phyloP scores from a whole-genome alignment of 2,797 vertebrate genomes.

The Hylomyscus alleni region DNA sequence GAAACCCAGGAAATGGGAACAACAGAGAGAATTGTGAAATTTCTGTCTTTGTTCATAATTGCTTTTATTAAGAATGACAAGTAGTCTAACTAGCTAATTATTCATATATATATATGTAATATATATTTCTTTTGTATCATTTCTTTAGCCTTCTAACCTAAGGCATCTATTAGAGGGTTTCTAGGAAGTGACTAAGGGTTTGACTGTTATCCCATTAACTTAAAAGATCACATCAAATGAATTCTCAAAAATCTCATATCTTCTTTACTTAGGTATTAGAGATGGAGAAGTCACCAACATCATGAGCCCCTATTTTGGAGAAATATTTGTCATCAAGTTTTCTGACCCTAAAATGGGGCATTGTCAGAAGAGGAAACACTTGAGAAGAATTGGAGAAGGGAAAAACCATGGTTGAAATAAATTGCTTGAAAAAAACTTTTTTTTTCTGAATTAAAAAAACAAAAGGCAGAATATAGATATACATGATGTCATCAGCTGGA shows the following conservation, averaged over 20 bases:
- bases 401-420: neutral
- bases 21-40: slow-evolving; percentile 93
- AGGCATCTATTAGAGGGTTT: slow-evolving; percentile 97
- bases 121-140: slow-evolving; percentile 96
- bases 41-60: slow-evolving; percentile 94
- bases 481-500: slow-evolving; percentile 97
- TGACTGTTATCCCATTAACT: slow-evolving; percentile 97
- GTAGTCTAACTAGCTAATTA: slow-evolving; percentile 96
- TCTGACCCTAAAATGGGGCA: slow-evolving; percentile 98
- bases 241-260: slow-evolving; percentile 93
- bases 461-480: slow-evolving; percentile 95
- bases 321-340: slow-evolving; percentile 96
- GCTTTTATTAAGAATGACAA: slow-evolving; percentile 94
- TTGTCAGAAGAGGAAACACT: slow-evolving; percentile 93
- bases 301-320: slow-evolving; percentile 95
- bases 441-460: slow-evolving; percentile 81
- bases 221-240: slow-evolving; percentile 93
- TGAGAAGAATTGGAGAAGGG: neutral
- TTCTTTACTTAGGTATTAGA: slow-evolving; percentile 97
- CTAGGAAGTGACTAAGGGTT: slow-evolving; percentile 98
- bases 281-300: slow-evolving; percentile 97
- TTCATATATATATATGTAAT: slow-evolving; percentile 91
- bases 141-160: slow-evolving; percentile 95
- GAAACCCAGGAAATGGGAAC: slow-evolving; percentile 89
- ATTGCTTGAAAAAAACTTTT: neutral